phyloP scores from a whole-genome alignment of 2,888 invertebrate genomes.

The Hypena proboscidalis region DNA sequence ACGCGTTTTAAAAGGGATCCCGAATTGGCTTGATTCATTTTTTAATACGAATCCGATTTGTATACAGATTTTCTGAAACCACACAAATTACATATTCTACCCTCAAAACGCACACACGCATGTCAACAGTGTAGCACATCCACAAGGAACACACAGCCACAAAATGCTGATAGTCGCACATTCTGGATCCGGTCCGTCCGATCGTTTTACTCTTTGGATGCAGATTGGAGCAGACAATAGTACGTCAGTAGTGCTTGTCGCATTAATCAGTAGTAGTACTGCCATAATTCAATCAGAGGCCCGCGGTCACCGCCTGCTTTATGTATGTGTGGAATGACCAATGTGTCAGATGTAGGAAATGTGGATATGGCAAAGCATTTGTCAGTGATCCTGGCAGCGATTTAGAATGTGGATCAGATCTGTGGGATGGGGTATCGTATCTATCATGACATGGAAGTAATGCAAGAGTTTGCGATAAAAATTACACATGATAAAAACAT shows the following conservation, averaged over 20 bases:
- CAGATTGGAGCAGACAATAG: constrained; percentile 81
- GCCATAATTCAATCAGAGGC: constrained; percentile 82
- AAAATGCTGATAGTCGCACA: constrained; percentile 66
- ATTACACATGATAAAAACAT: no score
- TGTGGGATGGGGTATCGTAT: no score
- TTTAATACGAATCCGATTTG: no score
- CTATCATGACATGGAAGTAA: no score
- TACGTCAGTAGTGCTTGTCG: constrained; percentile 79
- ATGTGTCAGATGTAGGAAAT: constrained; percentile 51
- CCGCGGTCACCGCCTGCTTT: constrained; percentile 65
- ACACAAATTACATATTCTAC: no score
- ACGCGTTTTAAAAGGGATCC: no score
- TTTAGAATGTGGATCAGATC: no score
- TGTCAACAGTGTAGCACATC: constrained; percentile 19
- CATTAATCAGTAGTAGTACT: constrained; percentile 83
- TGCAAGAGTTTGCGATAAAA: no score
- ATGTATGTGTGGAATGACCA: constrained; percentile 71
- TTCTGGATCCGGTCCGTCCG: constrained; percentile 49
- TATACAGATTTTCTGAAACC: no score
- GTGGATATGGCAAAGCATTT: constrained; percentile 56
- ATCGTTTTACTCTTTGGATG: constrained; percentile 66
- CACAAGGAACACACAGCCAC: constrained; percentile 50
- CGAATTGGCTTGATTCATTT: no score
- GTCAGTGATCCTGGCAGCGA: no score
- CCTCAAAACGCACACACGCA: not conserved